Conservation (phyloP, 2,797 vertebrate genomes). For the Lycodopsis pacificus region DNA sequence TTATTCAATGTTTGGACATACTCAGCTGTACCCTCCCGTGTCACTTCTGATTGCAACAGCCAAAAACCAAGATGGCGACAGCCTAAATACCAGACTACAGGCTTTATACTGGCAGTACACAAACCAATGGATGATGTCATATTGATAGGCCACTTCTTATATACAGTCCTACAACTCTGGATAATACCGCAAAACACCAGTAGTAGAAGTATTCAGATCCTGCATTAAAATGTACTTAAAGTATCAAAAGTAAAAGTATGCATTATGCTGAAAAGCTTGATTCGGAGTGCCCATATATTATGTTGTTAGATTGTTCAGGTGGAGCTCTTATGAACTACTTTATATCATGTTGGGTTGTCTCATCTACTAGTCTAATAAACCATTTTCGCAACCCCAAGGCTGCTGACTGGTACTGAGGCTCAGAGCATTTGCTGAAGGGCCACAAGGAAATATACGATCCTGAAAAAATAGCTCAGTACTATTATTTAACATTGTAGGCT, state of each 20-base stretch:
- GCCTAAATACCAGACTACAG: too few relatives aligned
- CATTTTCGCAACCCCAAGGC: neutral
- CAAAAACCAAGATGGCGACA: too few relatives aligned
- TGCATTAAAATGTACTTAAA: neutral
- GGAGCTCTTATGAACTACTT: neutral
- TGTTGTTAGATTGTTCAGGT: neutral
- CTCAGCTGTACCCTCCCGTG: too few relatives aligned
- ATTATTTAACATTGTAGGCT: neutral
- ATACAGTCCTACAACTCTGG: neutral
- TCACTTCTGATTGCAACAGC: too few relatives aligned
- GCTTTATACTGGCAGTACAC: too few relatives aligned
- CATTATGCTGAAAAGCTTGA: neutral
- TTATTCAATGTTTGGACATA: too few relatives aligned
- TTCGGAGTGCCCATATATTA: neutral
- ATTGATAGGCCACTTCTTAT: too few relatives aligned
- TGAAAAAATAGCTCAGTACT: neutral
- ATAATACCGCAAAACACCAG: neutral
- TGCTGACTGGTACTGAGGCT: neutral
- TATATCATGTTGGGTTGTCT: too few relatives aligned
- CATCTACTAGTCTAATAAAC: neutral
- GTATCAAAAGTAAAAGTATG: neutral
- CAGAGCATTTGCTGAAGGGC: neutral
- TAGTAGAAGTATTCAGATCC: neutral
- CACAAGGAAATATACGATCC: too few relatives aligned
- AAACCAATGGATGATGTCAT: too few relatives aligned